Evolutionary conservation across 2,797 vertebrate genomes (phyloP).

Genomic region (Sparus aurata): DNA sequence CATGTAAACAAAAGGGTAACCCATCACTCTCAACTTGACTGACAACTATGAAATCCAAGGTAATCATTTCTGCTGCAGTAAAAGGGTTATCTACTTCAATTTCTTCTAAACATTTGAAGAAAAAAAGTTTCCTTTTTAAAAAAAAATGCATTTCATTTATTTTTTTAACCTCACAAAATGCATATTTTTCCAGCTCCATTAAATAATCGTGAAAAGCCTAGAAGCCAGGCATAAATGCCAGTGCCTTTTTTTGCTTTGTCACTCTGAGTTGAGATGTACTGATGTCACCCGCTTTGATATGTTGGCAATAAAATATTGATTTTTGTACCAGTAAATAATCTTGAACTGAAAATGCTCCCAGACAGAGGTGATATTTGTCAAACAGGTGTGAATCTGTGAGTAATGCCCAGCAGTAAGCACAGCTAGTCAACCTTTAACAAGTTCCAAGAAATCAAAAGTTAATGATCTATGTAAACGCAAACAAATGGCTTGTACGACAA

Average conservation of each 20-base stretch:
- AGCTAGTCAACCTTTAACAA: slow-evolving; percentile 1
- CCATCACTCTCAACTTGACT: background rate
- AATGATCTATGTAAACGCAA: slow-evolving; percentile 67
- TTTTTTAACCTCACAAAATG: too few species aligned
- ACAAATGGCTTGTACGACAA: slow-evolving; percentile 41
- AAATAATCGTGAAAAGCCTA: too few species aligned
- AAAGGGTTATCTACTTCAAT: background rate
- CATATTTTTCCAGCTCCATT: too few species aligned
- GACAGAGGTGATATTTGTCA: slow-evolving; percentile 29
- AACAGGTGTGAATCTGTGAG: slow-evolving; percentile 23
- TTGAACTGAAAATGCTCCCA: background rate
- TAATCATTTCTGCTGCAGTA: background rate
- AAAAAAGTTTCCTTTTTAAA: too few species aligned
- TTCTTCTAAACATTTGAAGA: background rate
- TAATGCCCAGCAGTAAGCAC: background rate
- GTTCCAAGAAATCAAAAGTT: slow-evolving; percentile 51
- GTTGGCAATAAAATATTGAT: background rate
- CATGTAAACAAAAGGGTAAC: background rate
- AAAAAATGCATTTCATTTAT: too few species aligned
- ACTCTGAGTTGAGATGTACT: background rate
- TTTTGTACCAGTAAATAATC: slow-evolving; percentile 10
- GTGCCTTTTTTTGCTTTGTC: background rate
- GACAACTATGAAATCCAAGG: background rate
- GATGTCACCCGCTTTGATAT: background rate
- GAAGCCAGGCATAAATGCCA: background rate